These are phyloP conservation scores for Teinopalpus imperialis DNA, from an alignment of 2,888 invertebrate species.

Conservation along the genomic window DNA sequence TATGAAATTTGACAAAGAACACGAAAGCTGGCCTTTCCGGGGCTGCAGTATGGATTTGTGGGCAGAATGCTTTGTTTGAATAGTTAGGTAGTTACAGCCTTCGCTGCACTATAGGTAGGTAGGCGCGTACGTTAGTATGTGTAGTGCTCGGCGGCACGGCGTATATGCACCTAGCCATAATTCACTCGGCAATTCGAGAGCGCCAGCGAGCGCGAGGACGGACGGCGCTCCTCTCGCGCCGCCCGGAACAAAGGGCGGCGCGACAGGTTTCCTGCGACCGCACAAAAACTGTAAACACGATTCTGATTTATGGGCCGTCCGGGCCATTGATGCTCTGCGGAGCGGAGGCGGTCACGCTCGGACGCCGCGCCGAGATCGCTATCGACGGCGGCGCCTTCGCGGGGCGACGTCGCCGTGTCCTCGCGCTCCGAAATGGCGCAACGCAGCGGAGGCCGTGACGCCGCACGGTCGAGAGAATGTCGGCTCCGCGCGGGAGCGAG, in stretches of 20 bases:
- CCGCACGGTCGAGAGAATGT: slow-evolving; percentile 77
- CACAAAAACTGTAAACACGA: slow-evolving; percentile 78
- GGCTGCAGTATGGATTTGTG: slow-evolving; percentile 64
- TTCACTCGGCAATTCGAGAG: slow-evolving; percentile 57
- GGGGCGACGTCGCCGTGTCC: slow-evolving; percentile 59
- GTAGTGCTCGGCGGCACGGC: slow-evolving; percentile 58
- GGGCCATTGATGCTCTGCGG: slow-evolving; percentile 51
- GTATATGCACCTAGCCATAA: slow-evolving; percentile 69
- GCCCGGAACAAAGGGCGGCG: slow-evolving; percentile 56
- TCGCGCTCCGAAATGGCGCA: slow-evolving; percentile 71
- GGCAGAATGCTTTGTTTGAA: slow-evolving; percentile 79
- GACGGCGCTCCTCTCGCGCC: slow-evolving; percentile 44
- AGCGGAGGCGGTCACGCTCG: slow-evolving; percentile 72
- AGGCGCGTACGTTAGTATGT: slow-evolving; percentile 61
- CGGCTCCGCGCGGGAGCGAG: slow-evolving; percentile 64
- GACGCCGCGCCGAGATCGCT: slow-evolving; percentile 69
- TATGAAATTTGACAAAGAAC: slow-evolving; percentile 60
- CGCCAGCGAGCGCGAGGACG: slow-evolving; percentile 40
- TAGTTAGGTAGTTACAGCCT: slow-evolving; percentile 74
- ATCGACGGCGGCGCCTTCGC: slow-evolving; percentile 52
- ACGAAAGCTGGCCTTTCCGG: slow-evolving; percentile 52
- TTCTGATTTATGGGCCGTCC: slow-evolving; percentile 64
- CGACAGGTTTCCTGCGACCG: slow-evolving; percentile 60
- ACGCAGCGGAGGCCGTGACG: slow-evolving; percentile 77
- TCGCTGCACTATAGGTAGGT: slow-evolving; percentile 68